These are phyloP conservation scores for Caenorhabditis imperialis DNA, from an alignment of 2,888 invertebrate genomes.

Conservation along the genomic window DNA sequence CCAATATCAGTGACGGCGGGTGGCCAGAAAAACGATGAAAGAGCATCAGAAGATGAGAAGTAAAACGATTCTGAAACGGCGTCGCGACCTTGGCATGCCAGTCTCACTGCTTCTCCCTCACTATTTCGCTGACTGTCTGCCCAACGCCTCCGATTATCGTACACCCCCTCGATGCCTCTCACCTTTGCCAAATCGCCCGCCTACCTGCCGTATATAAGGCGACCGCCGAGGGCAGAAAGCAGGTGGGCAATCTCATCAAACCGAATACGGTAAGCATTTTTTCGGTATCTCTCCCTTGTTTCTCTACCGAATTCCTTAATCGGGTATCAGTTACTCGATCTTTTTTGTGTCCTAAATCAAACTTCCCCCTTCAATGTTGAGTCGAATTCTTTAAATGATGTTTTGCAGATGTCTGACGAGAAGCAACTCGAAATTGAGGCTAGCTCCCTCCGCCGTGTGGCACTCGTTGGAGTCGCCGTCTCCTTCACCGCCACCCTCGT, in stretches of 20 bases:
- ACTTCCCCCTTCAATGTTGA: background rate
- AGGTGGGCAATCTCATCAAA: constrained; percentile 63
- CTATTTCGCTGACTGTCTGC: constrained; percentile 43
- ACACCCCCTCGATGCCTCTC: constrained; percentile 41
- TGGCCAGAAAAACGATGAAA: constrained; percentile 43
- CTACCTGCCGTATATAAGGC: constrained; percentile 61
- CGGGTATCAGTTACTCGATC: background rate
- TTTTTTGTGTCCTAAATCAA: background rate
- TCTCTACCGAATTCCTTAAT: constrained; percentile 12
- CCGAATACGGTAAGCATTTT: constrained; percentile 52
- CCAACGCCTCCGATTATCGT: constrained; percentile 31
- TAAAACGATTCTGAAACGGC: constrained; percentile 34
- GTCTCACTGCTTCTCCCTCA: constrained; percentile 39
- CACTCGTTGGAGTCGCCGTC: constrained; percentile 72
- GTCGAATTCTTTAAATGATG: constrained; percentile 11
- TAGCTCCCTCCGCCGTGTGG: constrained; percentile 67
- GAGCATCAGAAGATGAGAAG: constrained; percentile 42
- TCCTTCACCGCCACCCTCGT: constrained; percentile 70
- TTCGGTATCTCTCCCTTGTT: constrained; percentile 33
- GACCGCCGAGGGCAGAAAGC: constrained; percentile 40
- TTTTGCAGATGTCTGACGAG: constrained; percentile 67
- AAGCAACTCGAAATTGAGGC: constrained; percentile 70
- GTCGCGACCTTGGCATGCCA: constrained; percentile 53
- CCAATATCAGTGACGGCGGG: constrained; percentile 17
- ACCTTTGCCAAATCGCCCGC: constrained; percentile 57